Conservation (phyloP, 1,140 invertebrate genomes). For the Dendroctonus ponderosae region DNA sequence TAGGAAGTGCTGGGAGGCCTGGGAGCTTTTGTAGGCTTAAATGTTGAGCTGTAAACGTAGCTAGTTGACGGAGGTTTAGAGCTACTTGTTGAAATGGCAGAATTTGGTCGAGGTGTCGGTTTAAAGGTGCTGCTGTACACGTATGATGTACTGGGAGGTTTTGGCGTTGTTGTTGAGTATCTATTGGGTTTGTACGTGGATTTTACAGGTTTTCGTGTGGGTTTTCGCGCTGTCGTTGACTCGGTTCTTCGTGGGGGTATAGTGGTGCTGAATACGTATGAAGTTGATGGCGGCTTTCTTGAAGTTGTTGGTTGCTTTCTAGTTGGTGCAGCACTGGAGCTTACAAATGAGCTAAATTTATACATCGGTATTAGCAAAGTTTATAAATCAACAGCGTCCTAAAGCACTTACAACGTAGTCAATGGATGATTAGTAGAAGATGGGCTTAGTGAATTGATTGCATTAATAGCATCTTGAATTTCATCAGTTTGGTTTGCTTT, state of each 20-base stretch:
- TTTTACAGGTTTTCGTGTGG: neutral
- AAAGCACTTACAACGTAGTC: slow-evolving; percentile 41
- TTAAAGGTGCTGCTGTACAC: slow-evolving; percentile 54
- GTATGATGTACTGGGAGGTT: slow-evolving; percentile 60
- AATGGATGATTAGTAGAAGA: slow-evolving; percentile 40
- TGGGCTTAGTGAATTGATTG: slow-evolving; percentile 46
- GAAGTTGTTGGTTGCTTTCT: slow-evolving; percentile 29
- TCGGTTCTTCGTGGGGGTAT: slow-evolving; percentile 34
- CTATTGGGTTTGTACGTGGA: slow-evolving; percentile 32
- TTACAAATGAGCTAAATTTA: slow-evolving; percentile 22
- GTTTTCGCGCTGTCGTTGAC: slow-evolving; percentile 39
- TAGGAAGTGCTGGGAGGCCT: slow-evolving; percentile 28
- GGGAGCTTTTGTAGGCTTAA: slow-evolving; percentile 21
- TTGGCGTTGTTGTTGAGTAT: slow-evolving; percentile 26
- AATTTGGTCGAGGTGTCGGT: slow-evolving; percentile 41
- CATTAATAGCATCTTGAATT: slow-evolving; percentile 54
- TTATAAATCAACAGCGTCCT: neutral
- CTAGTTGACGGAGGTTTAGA: slow-evolving; percentile 22
- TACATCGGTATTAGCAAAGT: neutral
- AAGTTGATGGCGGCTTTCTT: slow-evolving; percentile 41
- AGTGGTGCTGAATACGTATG: slow-evolving; percentile 41
- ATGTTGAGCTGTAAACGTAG: slow-evolving; percentile 25
- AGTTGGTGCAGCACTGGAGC: slow-evolving; percentile 23
- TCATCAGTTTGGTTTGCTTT: slow-evolving; percentile 48
- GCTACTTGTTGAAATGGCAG: slow-evolving; percentile 5